phyloP scores from a whole-genome alignment of 2,888 invertebrate genomes.

The Pardosa pseudoannulata region DNA sequence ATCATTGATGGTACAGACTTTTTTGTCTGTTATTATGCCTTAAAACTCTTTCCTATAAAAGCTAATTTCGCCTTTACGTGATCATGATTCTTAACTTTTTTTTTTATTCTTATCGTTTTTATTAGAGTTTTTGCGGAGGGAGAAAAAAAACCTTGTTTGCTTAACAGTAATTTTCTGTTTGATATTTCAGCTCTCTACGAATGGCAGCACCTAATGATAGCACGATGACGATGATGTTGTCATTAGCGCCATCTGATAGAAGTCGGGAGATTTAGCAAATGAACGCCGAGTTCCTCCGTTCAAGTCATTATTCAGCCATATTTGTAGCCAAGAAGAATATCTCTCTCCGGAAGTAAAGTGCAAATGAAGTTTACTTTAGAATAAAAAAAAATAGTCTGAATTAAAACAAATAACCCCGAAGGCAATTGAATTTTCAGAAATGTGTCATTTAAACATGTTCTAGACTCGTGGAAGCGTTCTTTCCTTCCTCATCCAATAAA shows the following conservation, averaged over 20 bases:
- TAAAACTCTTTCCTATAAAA: slow-evolving; percentile 60
- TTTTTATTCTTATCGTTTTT: not conserved
- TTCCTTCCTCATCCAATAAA: too few relatives aligned
- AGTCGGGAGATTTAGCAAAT: not conserved
- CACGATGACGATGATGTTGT: not conserved
- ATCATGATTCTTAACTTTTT: slow-evolving; percentile 1
- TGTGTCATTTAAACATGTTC: too few relatives aligned
- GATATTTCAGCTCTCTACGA: not conserved
- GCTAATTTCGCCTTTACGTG: slow-evolving; percentile 38
- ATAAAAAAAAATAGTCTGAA: too few relatives aligned
- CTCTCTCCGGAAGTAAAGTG: too few relatives aligned
- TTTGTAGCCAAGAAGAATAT: too few relatives aligned
- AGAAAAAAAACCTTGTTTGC: not conserved
- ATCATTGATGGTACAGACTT: slow-evolving; percentile 49
- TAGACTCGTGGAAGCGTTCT: too few relatives aligned
- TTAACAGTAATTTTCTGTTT: slow-evolving; percentile 8
- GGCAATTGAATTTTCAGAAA: too few relatives aligned
- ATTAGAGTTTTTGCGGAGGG: not conserved
- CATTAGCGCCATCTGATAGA: not conserved
- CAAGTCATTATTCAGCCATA: too few relatives aligned
- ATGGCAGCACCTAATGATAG: not conserved
- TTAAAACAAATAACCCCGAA: too few relatives aligned
- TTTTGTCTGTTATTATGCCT: slow-evolving; percentile 39
- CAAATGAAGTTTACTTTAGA: too few relatives aligned
- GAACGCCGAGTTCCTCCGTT: too few relatives aligned